phyloP scores from a whole-genome alignment of 1,140 invertebrate genomes.

The Trachelipus rathkii region DNA sequence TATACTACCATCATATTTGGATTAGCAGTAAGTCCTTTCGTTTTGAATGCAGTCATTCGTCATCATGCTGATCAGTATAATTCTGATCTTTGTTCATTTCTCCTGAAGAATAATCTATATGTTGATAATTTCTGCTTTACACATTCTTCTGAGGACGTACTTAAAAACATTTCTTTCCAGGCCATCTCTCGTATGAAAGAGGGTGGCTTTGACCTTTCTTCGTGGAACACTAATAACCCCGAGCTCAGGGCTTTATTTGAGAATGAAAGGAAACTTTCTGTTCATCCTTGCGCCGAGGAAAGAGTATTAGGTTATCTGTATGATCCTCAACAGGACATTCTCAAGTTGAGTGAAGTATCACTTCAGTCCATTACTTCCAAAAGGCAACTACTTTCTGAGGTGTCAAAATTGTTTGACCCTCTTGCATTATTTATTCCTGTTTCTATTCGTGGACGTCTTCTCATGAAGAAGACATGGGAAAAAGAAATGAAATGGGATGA shows the following conservation, averaged over 20 bases:
- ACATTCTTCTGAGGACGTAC: neutral
- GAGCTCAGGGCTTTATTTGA: neutral
- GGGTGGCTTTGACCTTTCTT: constrained; percentile 1
- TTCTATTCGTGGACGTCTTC: neutral
- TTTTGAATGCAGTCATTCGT: constrained; percentile 12
- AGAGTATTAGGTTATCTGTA: neutral
- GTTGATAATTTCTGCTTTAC: constrained; percentile 16
- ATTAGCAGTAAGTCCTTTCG: constrained; percentile 6
- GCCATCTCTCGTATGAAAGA: neutral
- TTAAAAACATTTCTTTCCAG: neutral
- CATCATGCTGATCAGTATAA: neutral
- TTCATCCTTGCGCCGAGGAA: no score
- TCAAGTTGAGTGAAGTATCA: neutral
- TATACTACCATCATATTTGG: constrained; percentile 17
- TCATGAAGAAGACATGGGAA: constrained; percentile 8
- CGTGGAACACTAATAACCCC: neutral
- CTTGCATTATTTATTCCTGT: neutral
- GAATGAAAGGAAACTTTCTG: neutral
- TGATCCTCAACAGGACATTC: neutral
- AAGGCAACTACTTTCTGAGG: neutral
- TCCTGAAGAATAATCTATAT: neutral
- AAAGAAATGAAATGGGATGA: constrained; percentile 6
- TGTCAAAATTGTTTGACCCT: constrained; percentile 4
- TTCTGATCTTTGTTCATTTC: neutral
- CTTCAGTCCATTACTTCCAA: neutral